These are phyloP conservation scores for Cyprinus carpio DNA, from an alignment of 2,113 vertebrate genomes.

Conservation along the genomic window DNA sequence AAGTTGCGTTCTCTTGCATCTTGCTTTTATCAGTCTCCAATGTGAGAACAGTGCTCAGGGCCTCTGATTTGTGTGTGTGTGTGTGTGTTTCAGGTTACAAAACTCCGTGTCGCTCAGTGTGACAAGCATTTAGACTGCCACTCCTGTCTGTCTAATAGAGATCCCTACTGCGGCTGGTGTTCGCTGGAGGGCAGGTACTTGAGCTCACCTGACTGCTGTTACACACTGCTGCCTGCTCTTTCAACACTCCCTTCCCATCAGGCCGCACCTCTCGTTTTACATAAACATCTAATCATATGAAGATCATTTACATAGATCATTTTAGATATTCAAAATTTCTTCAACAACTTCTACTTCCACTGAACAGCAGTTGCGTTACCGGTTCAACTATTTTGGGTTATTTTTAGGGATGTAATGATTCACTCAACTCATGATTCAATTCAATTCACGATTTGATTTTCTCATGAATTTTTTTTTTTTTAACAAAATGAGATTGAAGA, in stretches of 20 bases:
- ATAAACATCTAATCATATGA: not conserved
- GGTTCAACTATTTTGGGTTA: not conserved
- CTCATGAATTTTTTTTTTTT: no score
- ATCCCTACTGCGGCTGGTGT: constrained; percentile 90
- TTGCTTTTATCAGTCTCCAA: constrained; percentile 1
- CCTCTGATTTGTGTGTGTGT: constrained; percentile 34
- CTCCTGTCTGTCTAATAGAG: constrained; percentile 77
- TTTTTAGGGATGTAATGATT: not conserved
- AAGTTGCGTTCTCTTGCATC: constrained; percentile 1
- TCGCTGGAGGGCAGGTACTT: constrained; percentile 84
- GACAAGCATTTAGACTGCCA: constrained; percentile 74
- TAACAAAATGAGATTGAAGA: no score
- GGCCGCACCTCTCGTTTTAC: not conserved
- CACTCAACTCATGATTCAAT: no score
- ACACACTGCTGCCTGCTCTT: not conserved
- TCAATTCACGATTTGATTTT: no score
- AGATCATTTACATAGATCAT: constrained; percentile 1
- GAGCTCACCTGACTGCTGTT: constrained; percentile 12
- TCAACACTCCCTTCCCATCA: not conserved
- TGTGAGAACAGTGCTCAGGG: not conserved
- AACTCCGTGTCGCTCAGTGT: constrained; percentile 78
- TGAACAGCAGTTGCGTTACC: not conserved
- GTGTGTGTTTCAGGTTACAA: constrained; percentile 52
- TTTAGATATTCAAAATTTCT: not conserved
- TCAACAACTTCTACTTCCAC: constrained; percentile 14